Evolutionary conservation across 2,113 vertebrate genomes (phyloP).

Genomic region (Stegastes partitus): DNA sequence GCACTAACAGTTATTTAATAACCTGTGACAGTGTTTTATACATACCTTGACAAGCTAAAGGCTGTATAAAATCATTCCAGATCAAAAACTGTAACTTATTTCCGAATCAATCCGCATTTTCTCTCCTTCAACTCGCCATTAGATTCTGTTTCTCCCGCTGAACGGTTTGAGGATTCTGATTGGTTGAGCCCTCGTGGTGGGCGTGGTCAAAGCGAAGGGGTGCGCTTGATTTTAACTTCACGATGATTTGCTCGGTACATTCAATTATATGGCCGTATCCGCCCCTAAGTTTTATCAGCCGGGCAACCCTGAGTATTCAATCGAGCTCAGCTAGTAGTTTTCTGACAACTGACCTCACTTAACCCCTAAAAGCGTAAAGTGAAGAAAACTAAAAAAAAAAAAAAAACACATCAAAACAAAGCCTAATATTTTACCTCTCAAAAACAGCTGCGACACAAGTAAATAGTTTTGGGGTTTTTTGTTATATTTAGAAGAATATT

Average conservation of each 20-base stretch:
- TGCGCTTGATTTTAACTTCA: constrained; percentile 7
- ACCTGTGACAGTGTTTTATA: constrained; percentile 16
- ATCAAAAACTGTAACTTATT: background rate
- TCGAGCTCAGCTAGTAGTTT: background rate
- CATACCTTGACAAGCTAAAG: constrained; percentile 24
- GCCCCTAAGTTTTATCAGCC: background rate
- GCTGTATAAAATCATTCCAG: background rate
- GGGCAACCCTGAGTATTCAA: background rate
- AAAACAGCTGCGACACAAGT: too few relatives aligned
- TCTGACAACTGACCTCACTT: background rate
- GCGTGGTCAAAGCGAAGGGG: background rate
- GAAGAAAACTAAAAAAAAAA: background rate
- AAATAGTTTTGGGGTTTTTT: too few relatives aligned
- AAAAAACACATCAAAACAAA: too few relatives aligned
- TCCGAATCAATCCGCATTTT: background rate
- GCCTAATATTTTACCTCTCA: too few relatives aligned
- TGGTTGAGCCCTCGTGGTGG: constrained; percentile 33
- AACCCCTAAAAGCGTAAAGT: background rate
- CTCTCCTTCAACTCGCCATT: background rate
- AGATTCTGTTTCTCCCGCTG: constrained; percentile 72
- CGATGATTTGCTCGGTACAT: fast-evolving
- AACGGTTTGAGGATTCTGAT: constrained; percentile 54
- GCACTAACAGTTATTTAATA: background rate
- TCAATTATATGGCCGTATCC: fast-evolving
- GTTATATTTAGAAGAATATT: too few relatives aligned